phyloP scores from a whole-genome alignment of 2,888 invertebrate genomes.

The Microctonus aethiopoides region DNA sequence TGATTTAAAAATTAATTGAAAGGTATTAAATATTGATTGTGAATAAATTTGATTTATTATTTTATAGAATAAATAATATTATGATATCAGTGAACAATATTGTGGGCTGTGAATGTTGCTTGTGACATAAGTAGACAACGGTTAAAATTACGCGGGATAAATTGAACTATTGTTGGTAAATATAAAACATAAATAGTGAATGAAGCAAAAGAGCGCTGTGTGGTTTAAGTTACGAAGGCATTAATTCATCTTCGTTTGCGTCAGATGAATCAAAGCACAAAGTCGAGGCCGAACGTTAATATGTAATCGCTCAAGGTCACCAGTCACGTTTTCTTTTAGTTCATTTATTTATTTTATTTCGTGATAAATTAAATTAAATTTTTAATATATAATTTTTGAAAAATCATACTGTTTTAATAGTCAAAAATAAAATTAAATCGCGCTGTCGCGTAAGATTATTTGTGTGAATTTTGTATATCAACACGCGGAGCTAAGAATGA shows the following conservation, averaged over 20 bases:
- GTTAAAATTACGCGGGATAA: not conserved
- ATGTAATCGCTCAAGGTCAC: slow-evolving; percentile 42
- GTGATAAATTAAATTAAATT: not conserved
- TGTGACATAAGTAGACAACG: not conserved
- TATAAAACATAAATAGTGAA: not conserved
- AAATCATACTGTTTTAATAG: not conserved
- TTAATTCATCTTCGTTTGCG: not conserved
- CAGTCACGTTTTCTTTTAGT: slow-evolving; percentile 31
- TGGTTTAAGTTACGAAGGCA: not conserved
- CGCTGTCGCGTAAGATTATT: slow-evolving; percentile 18
- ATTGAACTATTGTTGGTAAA: not conserved
- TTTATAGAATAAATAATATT: not conserved
- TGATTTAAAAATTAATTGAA: too few relatives aligned
- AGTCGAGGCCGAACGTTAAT: slow-evolving; percentile 30
- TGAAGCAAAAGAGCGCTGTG: not conserved
- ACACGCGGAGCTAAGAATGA: slow-evolving; percentile 44
- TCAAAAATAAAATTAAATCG: not conserved
- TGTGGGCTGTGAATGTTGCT: slow-evolving; percentile 25
- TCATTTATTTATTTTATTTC: slow-evolving; percentile 20
- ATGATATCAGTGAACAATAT: slow-evolving; percentile 25
- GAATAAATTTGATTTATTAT: too few relatives aligned
- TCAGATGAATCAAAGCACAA: slow-evolving; percentile 4
- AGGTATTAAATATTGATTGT: too few relatives aligned
- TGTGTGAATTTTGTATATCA: not conserved
- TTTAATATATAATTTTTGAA: too few relatives aligned